A percentile compares a stretch with the other conserved stretches of the same genome.
Conservation (phyloP, 1,140 invertebrate species). For the Drosophila virilis region DNA sequence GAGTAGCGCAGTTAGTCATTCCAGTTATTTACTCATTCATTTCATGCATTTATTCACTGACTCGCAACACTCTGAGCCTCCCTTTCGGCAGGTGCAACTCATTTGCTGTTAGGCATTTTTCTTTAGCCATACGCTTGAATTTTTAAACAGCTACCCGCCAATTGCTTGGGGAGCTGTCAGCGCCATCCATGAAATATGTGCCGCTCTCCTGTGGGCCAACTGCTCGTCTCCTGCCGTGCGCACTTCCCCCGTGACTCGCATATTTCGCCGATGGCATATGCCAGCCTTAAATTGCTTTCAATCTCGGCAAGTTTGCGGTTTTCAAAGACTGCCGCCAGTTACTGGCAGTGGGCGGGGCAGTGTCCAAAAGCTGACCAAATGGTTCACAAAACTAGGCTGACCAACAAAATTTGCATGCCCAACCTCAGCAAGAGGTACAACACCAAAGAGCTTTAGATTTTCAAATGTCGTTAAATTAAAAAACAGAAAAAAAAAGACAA, state of each 20-base stretch:
- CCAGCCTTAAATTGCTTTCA: conserved; percentile 53
- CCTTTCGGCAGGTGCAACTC: conserved; percentile 61
- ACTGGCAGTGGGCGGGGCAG: background rate
- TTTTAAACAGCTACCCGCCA: conserved; percentile 62
- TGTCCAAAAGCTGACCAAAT: conserved; percentile 6
- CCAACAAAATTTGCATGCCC: conserved; percentile 51
- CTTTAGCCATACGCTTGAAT: conserved; percentile 54
- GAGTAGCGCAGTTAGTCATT: conserved; percentile 74
- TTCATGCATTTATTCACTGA: conserved; percentile 80
- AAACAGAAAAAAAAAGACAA: background rate
- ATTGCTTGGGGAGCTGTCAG: conserved; percentile 67
- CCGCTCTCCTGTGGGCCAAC: conserved; percentile 10
- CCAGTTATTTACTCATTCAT: conserved; percentile 77
- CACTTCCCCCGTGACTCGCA: conserved; percentile 4
- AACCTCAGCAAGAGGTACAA: background rate
- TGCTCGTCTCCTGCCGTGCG: background rate
- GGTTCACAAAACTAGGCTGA: conserved; percentile 16
- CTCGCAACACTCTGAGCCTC: background rate
- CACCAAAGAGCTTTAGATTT: conserved; percentile 2
- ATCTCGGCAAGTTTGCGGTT: conserved; percentile 47
- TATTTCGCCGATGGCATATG: conserved; percentile 20
- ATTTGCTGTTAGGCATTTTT: conserved; percentile 67
- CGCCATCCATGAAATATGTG: conserved; percentile 63
- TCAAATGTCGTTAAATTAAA: conserved; percentile 52
- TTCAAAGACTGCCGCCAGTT: background rate